These are phyloP conservation scores for Diogma glabrata DNA, from an alignment of 2,888 invertebrate species.

Conservation along the genomic window DNA sequence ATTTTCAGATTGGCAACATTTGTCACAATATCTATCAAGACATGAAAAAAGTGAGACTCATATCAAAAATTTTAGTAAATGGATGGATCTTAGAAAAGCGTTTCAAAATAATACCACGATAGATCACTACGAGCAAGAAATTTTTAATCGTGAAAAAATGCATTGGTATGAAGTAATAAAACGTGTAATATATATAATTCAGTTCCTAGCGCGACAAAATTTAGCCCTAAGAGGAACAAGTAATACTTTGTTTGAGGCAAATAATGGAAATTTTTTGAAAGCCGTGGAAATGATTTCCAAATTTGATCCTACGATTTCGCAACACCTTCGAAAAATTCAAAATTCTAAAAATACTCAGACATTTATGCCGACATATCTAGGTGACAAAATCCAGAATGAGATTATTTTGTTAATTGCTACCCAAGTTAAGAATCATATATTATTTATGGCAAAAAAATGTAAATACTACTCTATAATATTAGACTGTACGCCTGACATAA, in stretches of 20 bases:
- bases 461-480: no score
- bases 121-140: neutral
- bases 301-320: neutral
- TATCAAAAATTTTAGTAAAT: neutral
- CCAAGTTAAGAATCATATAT: no score
- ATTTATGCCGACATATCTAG: neutral
- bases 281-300: neutral
- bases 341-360: neutral
- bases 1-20: no score
- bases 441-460: no score
- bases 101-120: neutral
- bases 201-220: no score
- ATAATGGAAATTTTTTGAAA: neutral
- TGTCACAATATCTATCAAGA: conserved; percentile 1
- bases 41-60: neutral
- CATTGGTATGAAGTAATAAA: neutral
- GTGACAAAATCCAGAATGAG: neutral
- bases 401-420: neutral
- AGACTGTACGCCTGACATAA: no score
- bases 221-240: neutral
- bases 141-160: neutral
- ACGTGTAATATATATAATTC: no score
- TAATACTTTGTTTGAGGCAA: neutral
- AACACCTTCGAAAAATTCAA: neutral
- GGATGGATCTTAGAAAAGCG: neutral